Evolutionary conservation across 1,140 invertebrate genomes (phyloP).

Genomic region (Drosophila ohnishii): DNA sequence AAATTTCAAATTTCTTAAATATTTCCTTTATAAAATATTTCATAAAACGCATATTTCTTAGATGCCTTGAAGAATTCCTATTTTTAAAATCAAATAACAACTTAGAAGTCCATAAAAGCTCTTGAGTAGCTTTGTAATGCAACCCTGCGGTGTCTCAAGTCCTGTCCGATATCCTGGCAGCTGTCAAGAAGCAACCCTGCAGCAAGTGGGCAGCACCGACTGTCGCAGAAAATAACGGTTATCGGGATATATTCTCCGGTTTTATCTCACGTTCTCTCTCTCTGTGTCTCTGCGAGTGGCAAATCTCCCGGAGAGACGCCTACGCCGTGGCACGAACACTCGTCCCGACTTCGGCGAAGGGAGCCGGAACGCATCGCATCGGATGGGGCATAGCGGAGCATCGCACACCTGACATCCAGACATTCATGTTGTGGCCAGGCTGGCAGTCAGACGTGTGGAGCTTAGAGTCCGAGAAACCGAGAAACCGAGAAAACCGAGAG

Average conservation of each 20-base stretch:
- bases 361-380: constrained; percentile 61
- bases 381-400: constrained; percentile 13
- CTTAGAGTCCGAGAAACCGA: constrained; percentile 26
- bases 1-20: neutral
- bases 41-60: no score
- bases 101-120: constrained; percentile 48
- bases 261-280: neutral
- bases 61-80: neutral
- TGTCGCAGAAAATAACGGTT: constrained; percentile 54
- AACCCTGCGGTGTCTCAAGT: constrained; percentile 42
- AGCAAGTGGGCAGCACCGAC: constrained; percentile 54
- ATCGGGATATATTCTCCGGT: constrained; percentile 53
- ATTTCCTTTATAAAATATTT: neutral
- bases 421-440: constrained; percentile 79
- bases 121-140: constrained; percentile 41
- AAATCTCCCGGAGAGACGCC: constrained; percentile 32
- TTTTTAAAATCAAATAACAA: neutral
- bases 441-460: constrained; percentile 79
- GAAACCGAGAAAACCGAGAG: constrained; percentile 26
- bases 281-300: neutral
- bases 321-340: constrained; percentile 34
- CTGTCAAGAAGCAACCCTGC: constrained; percentile 55
- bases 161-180: constrained; percentile 44
- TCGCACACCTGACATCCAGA: constrained; percentile 79
- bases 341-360: constrained; percentile 35